Conservation (phyloP, 2,888 invertebrate species). For the Galerucella calmariensis region DNA sequence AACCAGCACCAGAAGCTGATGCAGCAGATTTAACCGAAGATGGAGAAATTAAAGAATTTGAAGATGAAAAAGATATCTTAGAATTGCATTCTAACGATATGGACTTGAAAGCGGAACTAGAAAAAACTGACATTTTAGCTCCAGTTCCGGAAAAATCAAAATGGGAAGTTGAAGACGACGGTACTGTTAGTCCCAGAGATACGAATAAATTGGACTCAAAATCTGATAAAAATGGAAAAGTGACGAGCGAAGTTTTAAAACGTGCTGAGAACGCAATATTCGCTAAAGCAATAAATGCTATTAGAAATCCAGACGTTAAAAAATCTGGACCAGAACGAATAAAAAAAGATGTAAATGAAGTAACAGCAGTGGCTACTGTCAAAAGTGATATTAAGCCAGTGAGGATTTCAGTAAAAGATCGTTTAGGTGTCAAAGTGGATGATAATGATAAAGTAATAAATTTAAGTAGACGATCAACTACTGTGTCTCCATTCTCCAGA, state of each 20-base stretch:
- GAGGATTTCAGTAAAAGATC: conserved; percentile 80
- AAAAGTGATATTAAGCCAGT: conserved; percentile 67
- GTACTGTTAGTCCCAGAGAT: conserved; percentile 52
- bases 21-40: conserved; percentile 45
- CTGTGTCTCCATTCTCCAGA: conserved; percentile 66
- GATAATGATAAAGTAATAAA: conserved; percentile 71
- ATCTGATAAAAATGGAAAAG: conserved; percentile 72
- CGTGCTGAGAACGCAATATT: conserved; percentile 93
- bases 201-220: conserved; percentile 56
- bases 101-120: conserved; percentile 67
- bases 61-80: conserved; percentile 69
- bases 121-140: conserved; percentile 73
- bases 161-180: conserved; percentile 86
- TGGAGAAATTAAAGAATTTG: conserved; percentile 58
- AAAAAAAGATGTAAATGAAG: conserved; percentile 55
- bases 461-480: conserved; percentile 64
- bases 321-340: conserved; percentile 78
- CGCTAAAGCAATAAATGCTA: conserved; percentile 86
- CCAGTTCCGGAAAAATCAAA: conserved; percentile 85
- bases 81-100: conserved; percentile 71
- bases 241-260: conserved; percentile 88
- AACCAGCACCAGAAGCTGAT: conserved; percentile 40
- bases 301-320: conserved; percentile 78
- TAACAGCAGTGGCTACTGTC: conserved; percentile 4
- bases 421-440: conserved; percentile 82